Conservation (phyloP, 2,113 vertebrate genomes). For the Hiodon alosoides region DNA sequence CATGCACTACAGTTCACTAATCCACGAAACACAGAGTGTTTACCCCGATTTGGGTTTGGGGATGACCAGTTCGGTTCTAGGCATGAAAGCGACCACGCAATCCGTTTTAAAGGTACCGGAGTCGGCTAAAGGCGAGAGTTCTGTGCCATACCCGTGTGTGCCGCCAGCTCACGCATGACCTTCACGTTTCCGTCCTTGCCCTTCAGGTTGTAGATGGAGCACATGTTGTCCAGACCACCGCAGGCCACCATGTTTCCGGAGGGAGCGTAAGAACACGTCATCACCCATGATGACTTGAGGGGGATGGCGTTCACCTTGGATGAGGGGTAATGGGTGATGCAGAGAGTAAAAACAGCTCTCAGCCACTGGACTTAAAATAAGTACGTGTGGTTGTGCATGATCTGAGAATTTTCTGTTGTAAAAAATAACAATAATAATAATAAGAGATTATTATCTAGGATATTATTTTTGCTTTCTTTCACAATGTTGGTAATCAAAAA, state of each 20-base stretch:
- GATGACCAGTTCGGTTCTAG: no score
- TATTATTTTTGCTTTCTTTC: no score
- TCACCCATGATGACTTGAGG: conserved; percentile 95
- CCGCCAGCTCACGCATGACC: conserved; percentile 90
- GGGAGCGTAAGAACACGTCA: conserved; percentile 95
- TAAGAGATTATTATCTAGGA: no score
- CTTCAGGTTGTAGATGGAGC: conserved; percentile 95
- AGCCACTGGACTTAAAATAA: not conserved
- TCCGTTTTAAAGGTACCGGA: no score
- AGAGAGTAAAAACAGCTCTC: not conserved
- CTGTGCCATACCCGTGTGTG: conserved; percentile 73
- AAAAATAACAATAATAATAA: no score
- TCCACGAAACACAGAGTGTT: no score
- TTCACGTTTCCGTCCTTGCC: conserved; percentile 89
- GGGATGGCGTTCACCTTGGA: conserved; percentile 90
- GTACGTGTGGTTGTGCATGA: not conserved
- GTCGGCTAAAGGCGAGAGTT: no score
- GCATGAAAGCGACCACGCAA: no score
- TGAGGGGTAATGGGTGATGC: conserved; percentile 15
- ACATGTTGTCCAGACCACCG: conserved; percentile 96
- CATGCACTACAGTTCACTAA: no score
- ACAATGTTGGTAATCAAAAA: no score
- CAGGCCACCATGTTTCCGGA: conserved; percentile 96
- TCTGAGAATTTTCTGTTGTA: no score
- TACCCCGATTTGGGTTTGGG: no score